phyloP scores from a whole-genome alignment of 1,140 invertebrate genomes.

The Ostrea edulis region DNA sequence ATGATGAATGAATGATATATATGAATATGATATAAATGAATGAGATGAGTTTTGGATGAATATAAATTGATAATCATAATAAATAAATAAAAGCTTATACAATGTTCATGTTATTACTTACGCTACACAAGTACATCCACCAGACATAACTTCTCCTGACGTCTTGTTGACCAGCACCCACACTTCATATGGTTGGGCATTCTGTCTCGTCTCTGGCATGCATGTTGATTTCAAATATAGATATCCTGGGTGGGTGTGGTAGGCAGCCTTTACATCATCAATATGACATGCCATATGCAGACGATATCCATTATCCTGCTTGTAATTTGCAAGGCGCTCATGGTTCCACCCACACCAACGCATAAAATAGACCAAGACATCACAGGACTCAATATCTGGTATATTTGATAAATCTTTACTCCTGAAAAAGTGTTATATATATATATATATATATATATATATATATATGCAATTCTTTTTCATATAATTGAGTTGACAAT shows the following conservation, averaged over 20 bases:
- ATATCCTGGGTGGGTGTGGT: not conserved
- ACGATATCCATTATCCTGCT: slow-evolving; percentile 42
- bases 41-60: too few species aligned
- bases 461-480: not conserved
- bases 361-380: slow-evolving; percentile 40
- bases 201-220: slow-evolving; percentile 48
- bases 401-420: slow-evolving; percentile 4
- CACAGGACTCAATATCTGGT: slow-evolving; percentile 35
- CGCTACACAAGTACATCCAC: slow-evolving; percentile 52
- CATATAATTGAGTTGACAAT: not conserved
- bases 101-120: too few species aligned
- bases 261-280: not conserved
- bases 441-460: not conserved
- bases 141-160: slow-evolving; percentile 27
- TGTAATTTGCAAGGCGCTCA: slow-evolving; percentile 34
- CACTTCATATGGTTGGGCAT: slow-evolving; percentile 28
- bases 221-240: slow-evolving; percentile 38
- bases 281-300: slow-evolving; percentile 41
- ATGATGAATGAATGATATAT: too few species aligned
- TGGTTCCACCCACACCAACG: slow-evolving; percentile 19
- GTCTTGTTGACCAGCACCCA: slow-evolving; percentile 35
- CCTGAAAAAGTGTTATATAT: not conserved
- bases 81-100: too few species aligned
- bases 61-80: too few species aligned
- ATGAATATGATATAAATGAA: too few species aligned